A percentile compares a stretch with the other conserved stretches of the same genome.
phyloP scores from a whole-genome alignment of 2,797 vertebrate genomes.

The Synanceia verrucosa region DNA sequence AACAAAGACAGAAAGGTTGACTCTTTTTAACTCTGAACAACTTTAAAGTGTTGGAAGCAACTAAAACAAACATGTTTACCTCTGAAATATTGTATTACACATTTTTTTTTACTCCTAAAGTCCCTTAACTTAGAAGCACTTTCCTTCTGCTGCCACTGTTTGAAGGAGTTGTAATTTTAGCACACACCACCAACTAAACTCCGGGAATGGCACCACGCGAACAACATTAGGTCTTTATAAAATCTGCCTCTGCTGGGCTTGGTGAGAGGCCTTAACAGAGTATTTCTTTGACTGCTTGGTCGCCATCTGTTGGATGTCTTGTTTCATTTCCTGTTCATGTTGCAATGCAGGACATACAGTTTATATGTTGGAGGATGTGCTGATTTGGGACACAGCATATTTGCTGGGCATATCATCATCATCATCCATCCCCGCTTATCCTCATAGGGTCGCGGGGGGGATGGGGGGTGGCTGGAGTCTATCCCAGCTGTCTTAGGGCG shows the following conservation, averaged over 20 bases:
- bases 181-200: background rate
- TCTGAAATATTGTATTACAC: background rate
- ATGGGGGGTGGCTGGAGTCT: too few relatives aligned
- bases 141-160: background rate
- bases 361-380: background rate
- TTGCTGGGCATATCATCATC: background rate
- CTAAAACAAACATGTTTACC: background rate
- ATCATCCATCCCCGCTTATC: too few relatives aligned
- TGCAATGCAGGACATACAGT: background rate
- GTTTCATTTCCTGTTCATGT: conserved; percentile 5
- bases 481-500: too few relatives aligned
- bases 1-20: background rate
- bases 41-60: background rate
- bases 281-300: background rate
- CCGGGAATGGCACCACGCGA: too few relatives aligned
- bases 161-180: background rate
- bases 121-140: background rate
- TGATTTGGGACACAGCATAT: background rate
- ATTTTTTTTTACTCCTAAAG: background rate
- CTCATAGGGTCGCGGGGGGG: too few relatives aligned
- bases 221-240: background rate
- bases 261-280: background rate
- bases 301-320: background rate
- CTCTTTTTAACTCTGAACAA: background rate
- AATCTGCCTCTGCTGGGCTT: background rate